Evolutionary conservation across 2,113 vertebrate species (phyloP).

Genomic region (Arenaria interpres): DNA sequence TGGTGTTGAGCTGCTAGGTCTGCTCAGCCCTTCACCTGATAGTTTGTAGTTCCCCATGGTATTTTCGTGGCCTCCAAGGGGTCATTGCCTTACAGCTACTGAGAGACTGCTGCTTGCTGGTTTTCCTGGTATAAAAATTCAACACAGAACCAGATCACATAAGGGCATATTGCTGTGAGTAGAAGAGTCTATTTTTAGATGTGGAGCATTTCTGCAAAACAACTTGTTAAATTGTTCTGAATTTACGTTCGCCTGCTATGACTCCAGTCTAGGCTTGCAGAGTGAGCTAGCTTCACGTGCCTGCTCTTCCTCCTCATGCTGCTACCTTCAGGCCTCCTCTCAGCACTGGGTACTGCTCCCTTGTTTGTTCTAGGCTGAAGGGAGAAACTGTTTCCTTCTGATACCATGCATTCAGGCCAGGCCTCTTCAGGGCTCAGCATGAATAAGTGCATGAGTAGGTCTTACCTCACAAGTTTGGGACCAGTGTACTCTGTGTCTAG

Average conservation of each 20-base stretch:
- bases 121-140: background rate
- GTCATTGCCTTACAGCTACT: background rate
- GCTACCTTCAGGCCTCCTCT: background rate
- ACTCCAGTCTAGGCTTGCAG: background rate
- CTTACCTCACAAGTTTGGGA: background rate
- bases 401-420: background rate
- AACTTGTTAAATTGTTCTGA: background rate
- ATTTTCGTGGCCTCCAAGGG: background rate
- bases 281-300: background rate
- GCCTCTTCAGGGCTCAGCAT: background rate
- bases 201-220: background rate
- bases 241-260: background rate
- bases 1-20: background rate
- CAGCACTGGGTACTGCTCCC: background rate
- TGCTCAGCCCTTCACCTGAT: background rate
- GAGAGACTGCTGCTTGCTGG: background rate
- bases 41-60: rapidly evolving
- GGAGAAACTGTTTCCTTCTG: background rate
- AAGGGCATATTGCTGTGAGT: background rate
- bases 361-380: background rate
- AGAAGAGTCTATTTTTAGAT: background rate
- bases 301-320: background rate
- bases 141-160: background rate
- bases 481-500: background rate
- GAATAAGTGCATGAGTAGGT: background rate